Conservation (phyloP, 1,140 invertebrate genomes). For the Drosophila gunungcola region DNA sequence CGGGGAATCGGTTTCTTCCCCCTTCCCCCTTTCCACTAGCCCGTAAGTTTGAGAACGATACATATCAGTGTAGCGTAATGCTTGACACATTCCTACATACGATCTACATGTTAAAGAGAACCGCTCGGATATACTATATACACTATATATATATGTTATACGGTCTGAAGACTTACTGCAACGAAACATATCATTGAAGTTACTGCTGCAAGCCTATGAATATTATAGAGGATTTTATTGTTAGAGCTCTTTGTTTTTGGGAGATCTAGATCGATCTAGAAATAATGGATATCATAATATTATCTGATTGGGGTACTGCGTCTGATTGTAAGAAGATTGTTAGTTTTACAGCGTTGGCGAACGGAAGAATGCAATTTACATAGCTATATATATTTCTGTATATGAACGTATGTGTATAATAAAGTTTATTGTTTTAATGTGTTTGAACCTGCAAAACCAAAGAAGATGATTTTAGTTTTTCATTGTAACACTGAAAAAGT, state of each 20-base stretch:
- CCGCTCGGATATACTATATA: slow-evolving; percentile 43
- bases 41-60: slow-evolving; percentile 71
- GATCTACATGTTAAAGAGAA: slow-evolving; percentile 47
- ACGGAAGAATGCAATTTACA: slow-evolving; percentile 40
- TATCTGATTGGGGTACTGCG: slow-evolving; percentile 35
- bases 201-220: slow-evolving; percentile 67
- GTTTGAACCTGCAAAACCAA: slow-evolving; percentile 31
- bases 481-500: no score
- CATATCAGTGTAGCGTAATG: slow-evolving; percentile 69
- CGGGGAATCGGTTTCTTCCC: slow-evolving; percentile 22
- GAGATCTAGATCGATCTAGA: background rate
- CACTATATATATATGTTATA: slow-evolving; percentile 38
- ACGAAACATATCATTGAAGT: slow-evolving; percentile 83
- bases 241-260: slow-evolving; percentile 52
- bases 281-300: slow-evolving; percentile 26
- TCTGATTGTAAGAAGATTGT: slow-evolving; percentile 69
- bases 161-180: slow-evolving; percentile 77
- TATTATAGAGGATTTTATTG: slow-evolving; percentile 38
- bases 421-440: slow-evolving; percentile 78
- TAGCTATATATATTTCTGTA: slow-evolving; percentile 59
- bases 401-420: slow-evolving; percentile 61
- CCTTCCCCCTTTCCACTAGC: slow-evolving; percentile 33
- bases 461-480: background rate
- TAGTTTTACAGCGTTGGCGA: slow-evolving; percentile 49
- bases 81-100: slow-evolving; percentile 61